These are phyloP conservation scores for Turritopsis dohrnii DNA, from an alignment of 30 jellyfish, hydroid and myxozoan species.

Conservation along the genomic window DNA sequence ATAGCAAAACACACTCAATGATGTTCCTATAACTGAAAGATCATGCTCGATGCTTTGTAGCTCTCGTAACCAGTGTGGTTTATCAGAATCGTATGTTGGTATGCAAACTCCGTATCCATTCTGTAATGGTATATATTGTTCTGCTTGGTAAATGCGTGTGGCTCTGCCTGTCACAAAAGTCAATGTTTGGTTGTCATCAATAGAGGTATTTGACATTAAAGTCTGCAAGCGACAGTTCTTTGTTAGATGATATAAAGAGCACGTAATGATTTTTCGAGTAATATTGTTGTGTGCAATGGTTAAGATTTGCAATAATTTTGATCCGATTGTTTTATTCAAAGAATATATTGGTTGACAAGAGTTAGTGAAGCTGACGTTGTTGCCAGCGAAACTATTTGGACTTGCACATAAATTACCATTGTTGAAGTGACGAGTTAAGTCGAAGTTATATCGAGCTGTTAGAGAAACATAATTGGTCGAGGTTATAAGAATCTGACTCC, in stretches of 20 bases:
- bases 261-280: neutral
- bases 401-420: neutral
- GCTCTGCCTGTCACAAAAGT: neutral
- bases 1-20: neutral
- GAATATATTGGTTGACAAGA: neutral
- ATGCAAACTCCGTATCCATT: conserved; percentile 8
- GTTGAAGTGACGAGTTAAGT: neutral
- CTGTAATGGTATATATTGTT: neutral
- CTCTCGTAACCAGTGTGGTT: neutral
- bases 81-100: neutral
- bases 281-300: neutral
- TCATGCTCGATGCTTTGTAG: neutral
- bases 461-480: neutral
- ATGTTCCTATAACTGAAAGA: conserved; percentile 3
- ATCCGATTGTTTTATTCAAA: neutral
- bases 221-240: neutral
- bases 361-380: neutral
- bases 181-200: neutral
- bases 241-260: neutral
- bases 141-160: neutral
- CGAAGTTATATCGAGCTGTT: neutral
- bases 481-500: neutral
- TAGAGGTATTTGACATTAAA: neutral
- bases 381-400: neutral
- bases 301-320: neutral